phyloP scores from a whole-genome alignment of 2,888 invertebrate species.

The Girardia tigrina region DNA sequence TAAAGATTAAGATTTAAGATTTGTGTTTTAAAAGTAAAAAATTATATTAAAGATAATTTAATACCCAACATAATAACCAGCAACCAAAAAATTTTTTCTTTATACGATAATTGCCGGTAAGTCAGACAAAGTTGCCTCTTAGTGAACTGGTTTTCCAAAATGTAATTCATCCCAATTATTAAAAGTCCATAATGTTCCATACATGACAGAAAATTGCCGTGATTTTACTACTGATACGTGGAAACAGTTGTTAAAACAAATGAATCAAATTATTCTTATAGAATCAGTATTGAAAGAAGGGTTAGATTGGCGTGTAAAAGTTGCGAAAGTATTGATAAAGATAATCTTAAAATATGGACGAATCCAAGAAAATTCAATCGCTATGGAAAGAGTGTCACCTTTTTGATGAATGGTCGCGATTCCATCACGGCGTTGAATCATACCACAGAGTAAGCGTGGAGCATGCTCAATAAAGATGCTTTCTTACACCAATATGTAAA shows the following conservation, averaged over 20 bases:
- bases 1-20: no score
- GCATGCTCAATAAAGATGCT: constrained; percentile 49
- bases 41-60: no score
- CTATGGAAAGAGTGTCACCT: constrained; percentile 46
- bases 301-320: constrained; percentile 39
- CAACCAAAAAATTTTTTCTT: no score
- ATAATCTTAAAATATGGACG: constrained; percentile 21
- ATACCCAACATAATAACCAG: no score
- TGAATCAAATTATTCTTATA: constrained; percentile 49
- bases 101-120: no score
- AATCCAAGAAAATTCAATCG: constrained; percentile 43
- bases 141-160: not conserved
- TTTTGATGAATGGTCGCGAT: constrained; percentile 47
- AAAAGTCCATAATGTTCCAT: constrained; percentile 46
- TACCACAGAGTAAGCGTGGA: constrained; percentile 48
- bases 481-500: constrained; percentile 51
- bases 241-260: constrained; percentile 47
- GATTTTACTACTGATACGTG: constrained; percentile 47
- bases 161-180: constrained; percentile 44
- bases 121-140: not conserved
- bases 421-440: constrained; percentile 42
- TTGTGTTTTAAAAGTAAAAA: no score
- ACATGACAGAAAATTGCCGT: constrained; percentile 43
- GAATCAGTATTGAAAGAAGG: constrained; percentile 49
- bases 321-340: constrained; percentile 17